phyloP scores from a whole-genome alignment of 1,140 invertebrate species.

The Pogonognathellus flavescens region DNA sequence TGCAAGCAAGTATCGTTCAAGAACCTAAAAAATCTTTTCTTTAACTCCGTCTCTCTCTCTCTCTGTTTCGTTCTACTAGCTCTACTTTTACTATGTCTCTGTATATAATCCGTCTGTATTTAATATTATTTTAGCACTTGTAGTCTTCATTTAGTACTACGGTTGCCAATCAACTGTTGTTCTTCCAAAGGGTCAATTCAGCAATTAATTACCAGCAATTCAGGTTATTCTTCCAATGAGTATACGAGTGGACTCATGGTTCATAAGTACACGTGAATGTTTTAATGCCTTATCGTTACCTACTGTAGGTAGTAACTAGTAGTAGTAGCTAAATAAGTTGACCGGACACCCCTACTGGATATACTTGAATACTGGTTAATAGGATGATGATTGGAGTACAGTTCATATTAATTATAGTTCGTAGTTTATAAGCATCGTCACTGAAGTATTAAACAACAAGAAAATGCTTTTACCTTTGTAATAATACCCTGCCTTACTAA shows the following conservation, averaged over 20 bases:
- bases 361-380: constrained; percentile 30
- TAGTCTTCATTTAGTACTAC: neutral
- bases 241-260: too few species aligned
- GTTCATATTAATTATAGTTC: neutral
- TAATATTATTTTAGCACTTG: constrained; percentile 13
- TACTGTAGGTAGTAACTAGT: neutral
- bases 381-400: constrained; percentile 42
- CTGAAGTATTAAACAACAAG: constrained; percentile 14
- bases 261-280: neutral
- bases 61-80: constrained; percentile 15
- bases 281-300: neutral
- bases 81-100: constrained; percentile 14
- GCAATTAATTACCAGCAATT: neutral
- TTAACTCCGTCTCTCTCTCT: too few species aligned
- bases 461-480: constrained; percentile 14
- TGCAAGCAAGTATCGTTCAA: constrained; percentile 14
- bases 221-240: neutral
- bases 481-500: neutral
- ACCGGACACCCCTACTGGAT: constrained; percentile 14
- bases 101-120: neutral
- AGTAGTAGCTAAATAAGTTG: neutral
- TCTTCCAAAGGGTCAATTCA: neutral
- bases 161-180: neutral
- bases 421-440: constrained; percentile 11
- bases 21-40: neutral